A percentile compares a stretch with the other conserved stretches of the same genome.
Evolutionary conservation across 2,113 vertebrate genomes (phyloP).

Genomic region (Leucopternis melanops): DNA sequence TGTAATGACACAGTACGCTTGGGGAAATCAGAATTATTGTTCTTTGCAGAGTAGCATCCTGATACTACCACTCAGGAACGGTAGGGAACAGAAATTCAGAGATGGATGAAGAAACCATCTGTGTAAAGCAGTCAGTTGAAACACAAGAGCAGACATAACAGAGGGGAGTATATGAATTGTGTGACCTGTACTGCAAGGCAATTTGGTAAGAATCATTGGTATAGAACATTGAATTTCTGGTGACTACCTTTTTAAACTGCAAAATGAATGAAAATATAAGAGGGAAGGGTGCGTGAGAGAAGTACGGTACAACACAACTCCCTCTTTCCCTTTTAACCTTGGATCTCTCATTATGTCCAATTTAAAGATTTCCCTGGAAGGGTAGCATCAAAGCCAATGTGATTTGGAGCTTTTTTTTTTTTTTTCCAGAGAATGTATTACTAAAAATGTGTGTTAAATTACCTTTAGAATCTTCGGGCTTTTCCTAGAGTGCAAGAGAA

Average conservation of each 20-base stretch:
- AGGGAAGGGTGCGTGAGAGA: neutral
- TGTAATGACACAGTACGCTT: neutral
- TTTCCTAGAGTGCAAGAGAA: neutral
- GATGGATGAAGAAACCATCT: neutral
- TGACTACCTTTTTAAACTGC: neutral
- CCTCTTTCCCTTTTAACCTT: neutral
- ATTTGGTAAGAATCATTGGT: conserved; percentile 5
- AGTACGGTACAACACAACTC: neutral
- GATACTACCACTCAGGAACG: neutral
- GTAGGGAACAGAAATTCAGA: neutral
- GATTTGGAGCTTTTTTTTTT: fast-evolving
- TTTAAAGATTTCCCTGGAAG: neutral
- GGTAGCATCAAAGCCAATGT: neutral
- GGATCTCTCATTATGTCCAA: neutral
- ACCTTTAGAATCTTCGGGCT: neutral
- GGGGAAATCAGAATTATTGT: neutral
- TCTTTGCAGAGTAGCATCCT: neutral
- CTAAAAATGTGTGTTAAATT: neutral
- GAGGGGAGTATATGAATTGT: neutral
- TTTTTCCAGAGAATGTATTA: neutral
- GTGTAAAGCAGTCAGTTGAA: neutral
- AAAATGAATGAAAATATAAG: neutral
- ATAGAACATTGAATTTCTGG: conserved; percentile 18
- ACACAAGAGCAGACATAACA: neutral
- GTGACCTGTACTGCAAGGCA: conserved; percentile 4